Evolutionary conservation across 2,888 invertebrate species (phyloP).

Genomic region (Orthosia gracilis): DNA sequence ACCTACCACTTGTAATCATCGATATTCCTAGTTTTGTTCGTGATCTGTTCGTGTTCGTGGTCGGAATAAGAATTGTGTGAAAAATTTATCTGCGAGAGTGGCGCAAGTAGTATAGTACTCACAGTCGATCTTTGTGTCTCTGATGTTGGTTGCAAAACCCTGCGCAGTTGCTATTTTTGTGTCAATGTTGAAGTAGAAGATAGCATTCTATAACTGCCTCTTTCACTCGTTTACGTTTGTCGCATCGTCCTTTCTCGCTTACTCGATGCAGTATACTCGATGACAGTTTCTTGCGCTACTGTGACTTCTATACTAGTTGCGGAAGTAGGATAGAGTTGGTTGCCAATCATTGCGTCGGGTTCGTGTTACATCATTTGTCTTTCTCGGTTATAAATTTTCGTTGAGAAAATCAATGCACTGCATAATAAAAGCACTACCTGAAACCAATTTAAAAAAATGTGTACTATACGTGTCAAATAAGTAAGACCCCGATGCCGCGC

Average conservation of each 20-base stretch:
- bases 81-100: background rate
- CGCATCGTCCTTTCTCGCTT: too few relatives aligned
- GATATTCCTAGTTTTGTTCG: constrained; percentile 54
- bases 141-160: too few relatives aligned
- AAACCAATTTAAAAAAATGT: background rate
- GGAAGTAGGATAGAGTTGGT: background rate
- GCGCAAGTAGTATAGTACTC: background rate
- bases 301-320: background rate
- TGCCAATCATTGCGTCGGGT: background rate
- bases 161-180: too few relatives aligned
- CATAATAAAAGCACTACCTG: background rate
- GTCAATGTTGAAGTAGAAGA: too few relatives aligned
- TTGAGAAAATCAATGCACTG: background rate
- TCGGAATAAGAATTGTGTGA: constrained; percentile 29
- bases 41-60: constrained; percentile 25
- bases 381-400: background rate
- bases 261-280: too few relatives aligned
- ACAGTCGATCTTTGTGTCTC: too few relatives aligned
- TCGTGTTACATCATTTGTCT: background rate
- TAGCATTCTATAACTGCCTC: too few relatives aligned
- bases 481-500: too few relatives aligned
- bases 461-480: background rate
- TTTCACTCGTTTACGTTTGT: too few relatives aligned
- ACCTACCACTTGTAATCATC: constrained; percentile 72
- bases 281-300: too few relatives aligned